A percentile compares a stretch with the other conserved stretches of the same genome.
phyloP scores from a whole-genome alignment of 2,888 invertebrate genomes.

The Drosophila neotestacea region DNA sequence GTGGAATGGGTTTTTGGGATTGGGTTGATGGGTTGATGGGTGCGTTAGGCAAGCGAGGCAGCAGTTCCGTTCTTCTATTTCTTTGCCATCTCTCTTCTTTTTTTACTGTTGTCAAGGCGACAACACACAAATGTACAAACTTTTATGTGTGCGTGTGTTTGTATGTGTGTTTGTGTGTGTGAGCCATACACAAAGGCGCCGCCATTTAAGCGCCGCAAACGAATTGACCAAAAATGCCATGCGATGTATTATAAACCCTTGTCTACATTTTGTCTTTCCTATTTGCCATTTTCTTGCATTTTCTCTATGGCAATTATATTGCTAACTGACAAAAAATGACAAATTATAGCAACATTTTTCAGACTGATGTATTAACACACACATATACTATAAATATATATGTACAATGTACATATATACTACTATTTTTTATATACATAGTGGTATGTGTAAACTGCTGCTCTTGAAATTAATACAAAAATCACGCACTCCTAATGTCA shows the following conservation, averaged over 20 bases:
- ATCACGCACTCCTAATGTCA: constrained; percentile 69
- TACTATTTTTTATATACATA: not conserved
- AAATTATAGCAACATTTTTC: constrained; percentile 58
- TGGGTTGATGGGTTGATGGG: constrained; percentile 28
- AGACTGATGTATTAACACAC: not conserved
- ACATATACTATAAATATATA: not conserved
- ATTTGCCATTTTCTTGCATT: constrained; percentile 16
- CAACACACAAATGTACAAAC: constrained; percentile 44
- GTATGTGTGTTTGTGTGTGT: constrained; percentile 51
- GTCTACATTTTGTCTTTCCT: constrained; percentile 33
- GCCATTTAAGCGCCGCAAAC: constrained; percentile 59
- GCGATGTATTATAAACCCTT: constrained; percentile 36
- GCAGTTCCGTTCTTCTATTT: constrained; percentile 67
- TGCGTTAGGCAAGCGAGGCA: constrained; percentile 48
- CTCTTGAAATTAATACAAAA: constrained; percentile 53
- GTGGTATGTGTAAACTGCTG: constrained; percentile 3
- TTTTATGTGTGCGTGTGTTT: constrained; percentile 34
- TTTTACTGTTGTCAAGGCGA: constrained; percentile 76
- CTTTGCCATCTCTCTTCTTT: constrained; percentile 8
- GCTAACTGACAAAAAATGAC: constrained; percentile 75
- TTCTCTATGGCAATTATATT: constrained; percentile 56
- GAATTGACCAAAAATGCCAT: constrained; percentile 50
- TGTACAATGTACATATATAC: not conserved
- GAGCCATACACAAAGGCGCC: constrained; percentile 62
- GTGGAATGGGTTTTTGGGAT: constrained; percentile 8